These are phyloP conservation scores for Garra rufa DNA, from an alignment of 2,113 vertebrate species.

Conservation along the genomic window DNA sequence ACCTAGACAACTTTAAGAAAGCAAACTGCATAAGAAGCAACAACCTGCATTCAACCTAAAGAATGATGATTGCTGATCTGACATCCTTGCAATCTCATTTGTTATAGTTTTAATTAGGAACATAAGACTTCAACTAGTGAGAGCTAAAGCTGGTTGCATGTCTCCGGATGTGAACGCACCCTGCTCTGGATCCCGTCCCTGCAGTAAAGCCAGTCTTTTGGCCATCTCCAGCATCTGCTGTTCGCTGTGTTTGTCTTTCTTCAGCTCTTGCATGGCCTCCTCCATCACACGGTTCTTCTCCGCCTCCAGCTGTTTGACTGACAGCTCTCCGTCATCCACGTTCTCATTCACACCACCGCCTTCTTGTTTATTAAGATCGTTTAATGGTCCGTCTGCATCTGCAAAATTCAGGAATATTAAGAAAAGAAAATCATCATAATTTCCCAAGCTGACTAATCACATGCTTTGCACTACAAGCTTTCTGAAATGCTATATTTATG, in stretches of 20 bases:
- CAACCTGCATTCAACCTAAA: no score
- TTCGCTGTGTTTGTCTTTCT: slow-evolving; percentile 80
- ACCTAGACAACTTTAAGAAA: no score
- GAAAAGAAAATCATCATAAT: neutral
- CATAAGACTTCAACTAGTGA: neutral
- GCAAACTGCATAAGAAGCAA: no score
- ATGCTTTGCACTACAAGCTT: neutral
- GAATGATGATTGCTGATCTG: no score
- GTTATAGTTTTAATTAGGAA: neutral
- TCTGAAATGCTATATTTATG: neutral
- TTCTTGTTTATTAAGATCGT: slow-evolving; percentile 83
- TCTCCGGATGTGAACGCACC: slow-evolving; percentile 68
- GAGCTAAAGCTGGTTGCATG: neutral
- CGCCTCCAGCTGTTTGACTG: slow-evolving; percentile 76
- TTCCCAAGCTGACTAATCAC: neutral
- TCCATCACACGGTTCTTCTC: slow-evolving; percentile 85
- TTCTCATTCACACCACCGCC: slow-evolving; percentile 65
- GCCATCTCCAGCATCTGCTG: slow-evolving; percentile 85
- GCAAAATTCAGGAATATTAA: neutral
- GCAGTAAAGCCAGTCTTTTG: slow-evolving; percentile 85
- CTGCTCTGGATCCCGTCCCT: slow-evolving; percentile 86
- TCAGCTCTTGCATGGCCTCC: slow-evolving; percentile 84
- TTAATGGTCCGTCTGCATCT: slow-evolving; percentile 75
- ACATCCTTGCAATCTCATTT: no score
- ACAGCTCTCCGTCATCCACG: slow-evolving; percentile 71